Base-by-base conservation (phyloP, 1,140 invertebrate genomes). In the Atta colombica region DNA sequence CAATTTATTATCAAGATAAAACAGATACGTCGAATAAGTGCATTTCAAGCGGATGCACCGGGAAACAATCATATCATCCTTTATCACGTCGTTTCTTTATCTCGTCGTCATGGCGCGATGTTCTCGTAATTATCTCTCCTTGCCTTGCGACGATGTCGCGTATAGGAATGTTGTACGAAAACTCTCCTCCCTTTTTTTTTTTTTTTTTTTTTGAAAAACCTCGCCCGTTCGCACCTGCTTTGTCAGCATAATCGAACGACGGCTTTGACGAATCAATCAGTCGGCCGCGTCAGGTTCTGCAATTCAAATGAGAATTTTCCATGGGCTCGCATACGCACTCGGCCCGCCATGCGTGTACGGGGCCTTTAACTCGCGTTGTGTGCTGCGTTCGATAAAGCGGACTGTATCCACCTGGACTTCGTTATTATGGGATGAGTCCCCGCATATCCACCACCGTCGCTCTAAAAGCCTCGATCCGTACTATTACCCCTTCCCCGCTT, bases 251-350 rank as follows among this genome's bases (percentile, higher is more conserved):
- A 89, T 87, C 78, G 81, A 25, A 45, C 72, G 81, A 74, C 82
- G 69, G 82, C 87, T 91, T 91, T 91, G 90, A 91, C 78, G 90
- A 91, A 91, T 91, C 89, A 88, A 90, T 91, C 87, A 86, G 72
- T 55, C 72, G 84, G 65, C 45, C 58, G 77, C 71, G 74, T 87
- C 77, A 51, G 81, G 63, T 80, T 91, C 89, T 88, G 89, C 84
- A 88, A 91, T 91, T 91, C 89, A 90, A 91, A 91, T 88, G 87
- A 87, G 89, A 88, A 88, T 84, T 91, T 91, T 90, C 89, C 77
- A 69, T 25, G 75, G 51, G 51, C 25, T 51, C 71, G 45, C 53
- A 31, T 51, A 58, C 74, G n/a, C 84, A 51, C 35, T 31, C 72
- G 58, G n/a, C 39, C 60, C 69, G 61, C 28, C 39, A 49, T 51